Conservation (phyloP, 2,797 vertebrate genomes). For the Rallus crepitans region DNA sequence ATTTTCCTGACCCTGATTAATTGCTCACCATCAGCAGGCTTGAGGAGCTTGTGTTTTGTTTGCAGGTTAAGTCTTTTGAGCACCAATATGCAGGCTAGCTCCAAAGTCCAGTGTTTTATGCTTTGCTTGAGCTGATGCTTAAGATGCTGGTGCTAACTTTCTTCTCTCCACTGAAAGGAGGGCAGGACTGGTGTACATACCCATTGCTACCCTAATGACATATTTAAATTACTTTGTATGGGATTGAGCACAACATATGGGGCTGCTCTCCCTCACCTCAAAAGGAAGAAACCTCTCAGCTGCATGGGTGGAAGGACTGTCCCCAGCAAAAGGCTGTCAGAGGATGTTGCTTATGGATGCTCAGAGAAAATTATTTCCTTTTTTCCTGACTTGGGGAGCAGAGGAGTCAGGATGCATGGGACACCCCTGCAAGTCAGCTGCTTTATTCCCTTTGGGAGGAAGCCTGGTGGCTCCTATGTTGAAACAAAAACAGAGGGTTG, state of each 20-base stretch:
- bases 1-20: neutral
- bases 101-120: neutral
- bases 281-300: neutral
- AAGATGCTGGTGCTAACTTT: neutral
- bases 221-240: neutral
- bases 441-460: neutral
- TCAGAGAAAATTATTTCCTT: neutral
- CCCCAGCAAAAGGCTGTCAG: neutral
- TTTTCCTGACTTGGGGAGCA: neutral
- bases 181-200: neutral
- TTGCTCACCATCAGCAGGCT: neutral
- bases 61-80: neutral
- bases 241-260: neutral
- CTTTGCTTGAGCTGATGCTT: neutral
- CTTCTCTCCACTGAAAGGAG: neutral
- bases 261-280: rapidly evolving
- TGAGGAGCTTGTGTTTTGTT: neutral
- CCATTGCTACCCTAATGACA: neutral
- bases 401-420: neutral
- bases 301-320: neutral
- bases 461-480: neutral
- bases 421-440: neutral
- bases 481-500: neutral
- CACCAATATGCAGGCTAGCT: neutral
- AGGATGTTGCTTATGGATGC: neutral